Evolutionary conservation across 37 sponge, comb jelly and placozoan species (phyloP).

Genomic region (Agelas oroides): DNA sequence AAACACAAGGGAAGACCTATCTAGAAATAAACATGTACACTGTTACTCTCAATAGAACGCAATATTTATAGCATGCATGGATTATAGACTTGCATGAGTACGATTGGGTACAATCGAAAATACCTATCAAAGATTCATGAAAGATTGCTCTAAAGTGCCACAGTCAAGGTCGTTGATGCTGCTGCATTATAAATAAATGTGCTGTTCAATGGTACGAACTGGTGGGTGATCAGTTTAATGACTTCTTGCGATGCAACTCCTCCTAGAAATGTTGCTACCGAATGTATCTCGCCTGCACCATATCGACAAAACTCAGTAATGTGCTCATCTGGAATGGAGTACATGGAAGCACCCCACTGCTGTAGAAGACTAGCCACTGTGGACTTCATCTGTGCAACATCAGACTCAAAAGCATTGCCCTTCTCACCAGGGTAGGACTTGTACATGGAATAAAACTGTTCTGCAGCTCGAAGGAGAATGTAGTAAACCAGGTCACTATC

Average conservation of each 20-base stretch:
- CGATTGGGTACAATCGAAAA: too few species aligned
- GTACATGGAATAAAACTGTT: slow-evolving; percentile 47
- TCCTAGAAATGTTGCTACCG: slow-evolving; percentile 94
- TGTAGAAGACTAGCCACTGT: slow-evolving; percentile 45
- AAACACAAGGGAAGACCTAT: too few species aligned
- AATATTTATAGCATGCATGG: too few species aligned
- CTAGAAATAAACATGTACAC: too few species aligned
- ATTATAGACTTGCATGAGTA: too few species aligned
- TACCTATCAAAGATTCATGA: too few species aligned
- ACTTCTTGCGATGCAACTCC: slow-evolving; percentile 97
- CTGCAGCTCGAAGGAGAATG: slow-evolving; percentile 88
- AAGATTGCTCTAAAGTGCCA: slow-evolving; percentile 30
- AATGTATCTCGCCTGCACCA: slow-evolving; percentile 89
- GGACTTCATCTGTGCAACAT: slow-evolving; percentile 67
- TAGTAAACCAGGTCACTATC: slow-evolving; percentile 76
- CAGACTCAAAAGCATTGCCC: slow-evolving; percentile 42
- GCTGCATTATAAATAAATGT: slow-evolving; percentile 91
- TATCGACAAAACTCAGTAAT: slow-evolving; percentile 80
- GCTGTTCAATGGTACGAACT: slow-evolving; percentile 97
- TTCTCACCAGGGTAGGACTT: slow-evolving; percentile 75
- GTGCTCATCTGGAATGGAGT: slow-evolving; percentile 45
- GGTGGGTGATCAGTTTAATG: slow-evolving; percentile 93
- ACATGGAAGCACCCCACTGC: slow-evolving; percentile 46
- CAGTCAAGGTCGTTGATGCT: slow-evolving; percentile 60
- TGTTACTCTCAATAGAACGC: too few species aligned